Evolutionary conservation across 2,113 vertebrate genomes (phyloP), one percentile per base, ranked within the genome.

Genomic region (Hepsetus odoe): DNA sequence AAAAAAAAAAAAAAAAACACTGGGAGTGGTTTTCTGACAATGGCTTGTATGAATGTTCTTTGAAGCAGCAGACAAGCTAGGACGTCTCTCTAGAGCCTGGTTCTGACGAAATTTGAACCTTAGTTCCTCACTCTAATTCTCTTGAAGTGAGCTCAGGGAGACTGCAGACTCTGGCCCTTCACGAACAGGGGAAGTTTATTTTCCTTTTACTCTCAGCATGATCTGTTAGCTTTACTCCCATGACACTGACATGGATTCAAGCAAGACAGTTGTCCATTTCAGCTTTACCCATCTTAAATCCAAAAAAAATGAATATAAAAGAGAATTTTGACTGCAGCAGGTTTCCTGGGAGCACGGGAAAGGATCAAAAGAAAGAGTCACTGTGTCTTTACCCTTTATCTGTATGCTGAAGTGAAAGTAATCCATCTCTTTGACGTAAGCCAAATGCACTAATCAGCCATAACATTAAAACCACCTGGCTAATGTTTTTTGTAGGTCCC

Each of bases 181-280:
- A 69, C 9, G 32, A 56, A 70, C 38, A 70, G 55, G 40, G 65
- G 66, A 77, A 77, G 76, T 70, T 77, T 46, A 61, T 32, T 46
- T 46, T 64, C 49, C 46, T 72, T 78, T 78, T 71, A 71, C 38
- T 78, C 67, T 71, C 76, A 62, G 67, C 42, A 38, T 33, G 44
- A 51, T 49, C 56, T 71, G 67, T 62, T 71, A 53, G 67, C 22
- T 53, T 78, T 78, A 49, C 40, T 62, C 56, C 44, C 13, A 16
- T 62, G 49, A 56, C 32, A 76, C 18, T 67, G 62, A 22, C 30
- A 18, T 30, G 35, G 64, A 76, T 76, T 51, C 46, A 38, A 76
- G 24, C 9, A 49, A 22, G 66, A 77, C 76, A 59, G 40, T 35
- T 55, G 14, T 26, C 56, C 55, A 62, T 8, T 71, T 69, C 16